A percentile compares a stretch with the other conserved stretches of the same genome.
phyloP scores from a whole-genome alignment of 2,113 vertebrate genomes.

The Origma solitaria region DNA sequence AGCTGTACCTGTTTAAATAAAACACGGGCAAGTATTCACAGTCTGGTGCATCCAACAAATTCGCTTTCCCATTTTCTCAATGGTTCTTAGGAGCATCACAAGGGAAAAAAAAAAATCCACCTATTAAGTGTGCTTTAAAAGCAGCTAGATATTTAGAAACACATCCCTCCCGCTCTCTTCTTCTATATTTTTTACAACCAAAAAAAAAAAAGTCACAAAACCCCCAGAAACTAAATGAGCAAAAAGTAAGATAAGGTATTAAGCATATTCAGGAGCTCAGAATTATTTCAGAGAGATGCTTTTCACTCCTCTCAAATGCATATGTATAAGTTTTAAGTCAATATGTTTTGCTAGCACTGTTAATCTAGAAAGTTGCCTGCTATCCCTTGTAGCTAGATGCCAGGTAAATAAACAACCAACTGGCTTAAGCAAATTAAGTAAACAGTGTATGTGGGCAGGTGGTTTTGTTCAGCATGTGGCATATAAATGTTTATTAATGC shows the following conservation, averaged over 20 bases:
- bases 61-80: background rate
- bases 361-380: background rate
- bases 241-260: background rate
- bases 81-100: background rate
- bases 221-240: background rate
- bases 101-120: accelerated
- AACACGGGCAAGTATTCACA: background rate
- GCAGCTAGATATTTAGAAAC: background rate
- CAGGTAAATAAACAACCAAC: slow-evolving; percentile 1
- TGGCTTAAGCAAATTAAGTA: slow-evolving; percentile 13
- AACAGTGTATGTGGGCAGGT: background rate
- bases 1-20: background rate
- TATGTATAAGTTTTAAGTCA: background rate
- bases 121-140: background rate
- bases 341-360: background rate
- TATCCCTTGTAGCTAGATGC: background rate
- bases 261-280: background rate
- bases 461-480: background rate
- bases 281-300: background rate
- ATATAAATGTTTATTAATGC: slow-evolving; percentile 3
- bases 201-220: background rate
- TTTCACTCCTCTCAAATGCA: background rate
- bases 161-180: background rate
- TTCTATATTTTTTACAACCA: background rate
- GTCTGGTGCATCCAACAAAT: background rate